These are phyloP conservation scores for Acipenser oxyrinchus DNA, from an alignment of 2,797 vertebrate genomes.

Conservation along the genomic window DNA sequence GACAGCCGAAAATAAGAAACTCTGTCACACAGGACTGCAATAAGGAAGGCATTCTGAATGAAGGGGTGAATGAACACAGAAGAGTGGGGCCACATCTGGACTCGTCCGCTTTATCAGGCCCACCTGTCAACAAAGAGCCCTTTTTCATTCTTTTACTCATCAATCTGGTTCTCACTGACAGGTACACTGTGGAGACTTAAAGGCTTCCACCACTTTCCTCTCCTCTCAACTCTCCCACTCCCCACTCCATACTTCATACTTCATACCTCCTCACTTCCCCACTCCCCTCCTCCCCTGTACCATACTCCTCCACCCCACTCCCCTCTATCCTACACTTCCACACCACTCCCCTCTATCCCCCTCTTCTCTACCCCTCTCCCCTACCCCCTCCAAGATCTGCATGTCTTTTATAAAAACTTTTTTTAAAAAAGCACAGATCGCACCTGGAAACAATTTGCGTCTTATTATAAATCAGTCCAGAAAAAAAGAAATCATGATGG, in stretches of 20 bases:
- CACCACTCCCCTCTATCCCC: no score
- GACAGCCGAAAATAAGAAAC: no score
- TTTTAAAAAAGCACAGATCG: slow-evolving; percentile 36
- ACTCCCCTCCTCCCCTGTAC: no score
- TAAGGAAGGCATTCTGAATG: no score
- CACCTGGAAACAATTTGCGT: slow-evolving; percentile 55
- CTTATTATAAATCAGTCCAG: slow-evolving; percentile 44
- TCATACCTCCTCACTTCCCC: slow-evolving; percentile 4
- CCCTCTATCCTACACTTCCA: no score
- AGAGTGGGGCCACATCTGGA: neutral
- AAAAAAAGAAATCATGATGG: slow-evolving; percentile 49
- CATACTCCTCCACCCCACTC: no score
- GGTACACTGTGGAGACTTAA: neutral
- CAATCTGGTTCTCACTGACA: neutral
- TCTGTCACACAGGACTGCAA: no score
- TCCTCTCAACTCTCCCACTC: neutral
- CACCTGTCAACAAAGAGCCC: slow-evolving; percentile 8
- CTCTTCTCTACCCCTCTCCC: neutral
- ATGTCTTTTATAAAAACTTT: slow-evolving; percentile 12
- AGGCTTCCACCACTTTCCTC: neutral
- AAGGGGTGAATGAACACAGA: no score
- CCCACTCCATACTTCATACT: slow-evolving; percentile 20
- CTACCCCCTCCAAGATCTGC: slow-evolving; percentile 23
- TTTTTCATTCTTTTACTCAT: slow-evolving; percentile 5
- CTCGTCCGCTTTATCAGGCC: neutral